Base-by-base conservation (phyloP, 1,140 invertebrate species). In the Halictus rubicundus region DNA sequence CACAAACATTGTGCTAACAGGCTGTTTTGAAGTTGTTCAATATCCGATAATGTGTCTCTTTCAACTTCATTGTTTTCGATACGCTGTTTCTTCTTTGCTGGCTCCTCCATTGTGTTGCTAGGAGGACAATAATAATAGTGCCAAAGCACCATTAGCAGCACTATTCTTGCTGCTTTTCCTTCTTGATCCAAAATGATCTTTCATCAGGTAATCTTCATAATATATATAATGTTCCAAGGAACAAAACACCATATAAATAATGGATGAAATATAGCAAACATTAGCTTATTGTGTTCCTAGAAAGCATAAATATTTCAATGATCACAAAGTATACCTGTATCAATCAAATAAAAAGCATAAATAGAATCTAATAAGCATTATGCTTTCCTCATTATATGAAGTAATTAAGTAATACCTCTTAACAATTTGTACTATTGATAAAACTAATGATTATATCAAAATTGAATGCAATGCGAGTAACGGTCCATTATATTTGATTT, bases 1-100 rank as follows among this genome's bases (percentile, higher is more conserved):
- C 96, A 97, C 68, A 97, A 93, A 90, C 96, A 97, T 88, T 97
- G 96, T 61, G 94, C 94, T 64, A 96, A 94, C 54, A 96, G 92
- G 61, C 94, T 95, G 25, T 90, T 95, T 92, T 94, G 96, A 92
- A 93, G 95, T 90, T 86, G 89, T 81, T 93, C 93, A 80, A 93
- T 93, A 61, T 92, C 94, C 49, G 83, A 91, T n/a, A 93, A 89
- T 25, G 92, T 90, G 85, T 95, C 94, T n/a, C 92, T 91, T 70
- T 94, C 93, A 49, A 94, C 93, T 19, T 94, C 93, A 73, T 94
- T 94, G 21, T 90, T 89, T 90, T 92, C 94, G 64, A 96, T 94
- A 82, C 95, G 94, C 82, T 95, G 94, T 87, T 96, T 96, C 91
- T 96, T 96, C 92, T 96, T 96, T 57, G 95, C 95, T 79, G 96